Evolutionary conservation across 2,113 vertebrate species (phyloP).

Genomic region (Calypte anna): DNA sequence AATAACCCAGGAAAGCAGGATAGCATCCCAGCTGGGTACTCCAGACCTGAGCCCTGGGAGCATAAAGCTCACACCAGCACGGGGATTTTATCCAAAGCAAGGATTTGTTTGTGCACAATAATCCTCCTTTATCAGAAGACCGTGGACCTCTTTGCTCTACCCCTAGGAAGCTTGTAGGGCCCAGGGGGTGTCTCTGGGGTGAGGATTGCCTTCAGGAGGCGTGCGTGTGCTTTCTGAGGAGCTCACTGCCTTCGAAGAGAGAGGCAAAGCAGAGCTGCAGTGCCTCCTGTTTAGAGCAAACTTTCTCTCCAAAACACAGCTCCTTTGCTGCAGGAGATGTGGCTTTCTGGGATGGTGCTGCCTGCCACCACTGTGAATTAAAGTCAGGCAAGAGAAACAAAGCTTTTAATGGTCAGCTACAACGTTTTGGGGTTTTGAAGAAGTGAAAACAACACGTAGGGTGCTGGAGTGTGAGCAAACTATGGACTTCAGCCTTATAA

Average conservation of each 20-base stretch:
- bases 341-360: neutral
- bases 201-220: constrained; percentile 58
- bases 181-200: rapidly evolving
- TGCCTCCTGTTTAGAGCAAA: neutral
- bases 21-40: rapidly evolving
- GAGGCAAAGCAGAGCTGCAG: neutral
- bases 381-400: neutral
- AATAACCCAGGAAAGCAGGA: neutral
- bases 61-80: neutral
- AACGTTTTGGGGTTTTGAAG: neutral
- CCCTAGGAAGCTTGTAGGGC: rapidly evolving
- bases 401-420: neutral
- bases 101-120: neutral
- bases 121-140: neutral
- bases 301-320: neutral
- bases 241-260: no score
- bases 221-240: constrained; percentile 47
- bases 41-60: rapidly evolving
- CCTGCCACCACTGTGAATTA: rapidly evolving
- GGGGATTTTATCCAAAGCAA: neutral
- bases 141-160: rapidly evolving
- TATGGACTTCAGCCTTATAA: neutral
- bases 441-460: neutral
- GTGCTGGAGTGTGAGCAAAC: neutral
- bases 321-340: neutral